Conservation (phyloP, 2,113 vertebrate genomes). For the Chlamydotis undulata region DNA sequence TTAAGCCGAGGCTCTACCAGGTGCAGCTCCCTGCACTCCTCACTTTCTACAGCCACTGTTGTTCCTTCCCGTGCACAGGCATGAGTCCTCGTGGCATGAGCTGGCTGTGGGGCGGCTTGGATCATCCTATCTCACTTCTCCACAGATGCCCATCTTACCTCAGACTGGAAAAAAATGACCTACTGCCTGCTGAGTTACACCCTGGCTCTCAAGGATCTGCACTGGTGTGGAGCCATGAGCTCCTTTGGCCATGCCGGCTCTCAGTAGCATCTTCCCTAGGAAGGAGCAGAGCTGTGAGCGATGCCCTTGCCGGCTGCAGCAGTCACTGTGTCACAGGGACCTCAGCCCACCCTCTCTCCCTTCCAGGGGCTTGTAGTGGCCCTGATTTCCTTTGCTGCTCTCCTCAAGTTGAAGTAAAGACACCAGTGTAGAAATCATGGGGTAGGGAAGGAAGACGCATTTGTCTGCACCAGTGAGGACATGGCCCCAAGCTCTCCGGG, state of each 20-base stretch:
- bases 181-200: background rate
- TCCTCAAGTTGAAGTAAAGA: background rate
- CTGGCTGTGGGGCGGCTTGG: background rate
- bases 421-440: background rate
- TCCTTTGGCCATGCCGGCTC: background rate
- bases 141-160: background rate
- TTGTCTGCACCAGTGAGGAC: background rate
- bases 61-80: background rate
- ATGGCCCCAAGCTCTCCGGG: no score
- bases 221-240: background rate
- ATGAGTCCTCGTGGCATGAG: fast-evolving
- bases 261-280: fast-evolving
- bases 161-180: background rate
- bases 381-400: background rate
- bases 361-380: background rate
- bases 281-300: background rate
- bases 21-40: background rate
- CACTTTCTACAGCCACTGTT: background rate
- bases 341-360: background rate
- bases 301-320: background rate
- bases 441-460: background rate
- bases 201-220: background rate
- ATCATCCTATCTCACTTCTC: background rate
- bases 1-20: background rate
- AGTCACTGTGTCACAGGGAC: background rate